Percentiles rank a stretch among this genome's conserved stretches.
These are phyloP conservation scores for Apodemia hepburni DNA, from an alignment of 2,888 invertebrate species.

Conservation along the genomic window DNA sequence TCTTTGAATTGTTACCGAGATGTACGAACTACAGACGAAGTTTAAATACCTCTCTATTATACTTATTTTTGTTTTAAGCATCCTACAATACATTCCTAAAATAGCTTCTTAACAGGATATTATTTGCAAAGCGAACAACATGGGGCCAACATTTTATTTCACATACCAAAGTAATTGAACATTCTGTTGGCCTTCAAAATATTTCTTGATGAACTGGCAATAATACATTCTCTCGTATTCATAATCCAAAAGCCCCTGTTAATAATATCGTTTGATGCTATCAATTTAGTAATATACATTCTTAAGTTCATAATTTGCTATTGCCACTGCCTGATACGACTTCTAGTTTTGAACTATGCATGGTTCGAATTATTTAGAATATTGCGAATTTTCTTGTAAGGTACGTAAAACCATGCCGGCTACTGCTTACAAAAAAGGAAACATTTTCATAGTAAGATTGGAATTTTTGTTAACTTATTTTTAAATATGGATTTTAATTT, in stretches of 20 bases:
- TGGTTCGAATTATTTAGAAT: neutral
- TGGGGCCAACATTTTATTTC: constrained; percentile 40
- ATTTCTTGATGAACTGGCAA: constrained; percentile 48
- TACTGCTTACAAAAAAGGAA: too few relatives aligned
- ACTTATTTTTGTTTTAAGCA: neutral
- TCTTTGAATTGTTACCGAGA: too few relatives aligned
- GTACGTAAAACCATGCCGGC: too few relatives aligned
- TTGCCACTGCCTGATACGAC: constrained; percentile 20
- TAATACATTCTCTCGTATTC: constrained; percentile 47
- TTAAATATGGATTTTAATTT: too few relatives aligned
- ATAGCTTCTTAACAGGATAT: constrained; percentile 6
- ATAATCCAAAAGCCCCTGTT: constrained; percentile 41
- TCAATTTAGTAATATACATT: neutral
- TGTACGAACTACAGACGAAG: too few relatives aligned
- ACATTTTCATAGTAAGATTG: too few relatives aligned
- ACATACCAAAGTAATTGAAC: constrained; percentile 59
- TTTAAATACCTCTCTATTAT: neutral
- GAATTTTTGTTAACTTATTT: too few relatives aligned
- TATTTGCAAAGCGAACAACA: constrained; percentile 36
- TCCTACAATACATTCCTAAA: neutral
- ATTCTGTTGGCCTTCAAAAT: constrained; percentile 54
- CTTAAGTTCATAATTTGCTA: neutral
- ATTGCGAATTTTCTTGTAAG: too few relatives aligned
- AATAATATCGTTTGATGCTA: neutral
- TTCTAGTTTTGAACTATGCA: neutral